Base-by-base conservation (phyloP, 2,888 invertebrate species). In the Adineta ricciae region DNA sequence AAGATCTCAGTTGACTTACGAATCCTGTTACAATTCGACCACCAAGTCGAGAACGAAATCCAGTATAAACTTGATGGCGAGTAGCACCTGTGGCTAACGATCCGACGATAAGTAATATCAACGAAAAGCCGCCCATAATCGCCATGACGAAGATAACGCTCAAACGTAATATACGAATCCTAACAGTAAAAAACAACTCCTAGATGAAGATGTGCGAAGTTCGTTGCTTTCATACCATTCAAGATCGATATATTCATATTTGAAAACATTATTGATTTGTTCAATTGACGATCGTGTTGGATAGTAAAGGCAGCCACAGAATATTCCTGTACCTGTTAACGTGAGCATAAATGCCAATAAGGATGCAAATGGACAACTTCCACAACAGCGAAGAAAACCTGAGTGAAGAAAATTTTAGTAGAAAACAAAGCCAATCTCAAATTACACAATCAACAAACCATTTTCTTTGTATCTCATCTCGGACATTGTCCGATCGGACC, bases 11-110 rank as follows among this genome's bases (percentile, higher is more conserved):
- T 21, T 36, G 38, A 78, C 4, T 38, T 78, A 78, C 78, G 78
- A 85, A 85, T 38, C 85, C 85, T 73, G 85, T 85, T 36, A 83
- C 84, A 50, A 86, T 84, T 49, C 83, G 54, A 32, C 86, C 86
- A 52, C 84, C 84, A 9, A 86, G 38, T 46, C 84, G 78, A 21
- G 86, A 86, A 38, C 84, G 36, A 56, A 86, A 86, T 38, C 86
- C 86, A 14, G 82, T 86, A 56, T 84, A 86, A 72, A 86, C 56
- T 72, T 83, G 84, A 54, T 84, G 36, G 19, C 86, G 78, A 38
- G 84, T 86, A 27, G 86, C 86, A 41, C 86, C 86, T 24, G 86
- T 86, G 9, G 86, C 84, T 52, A 86, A 72, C 11, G 84, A 83
- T 24, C 86, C 86, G 21, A 86, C 83, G 27, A 83, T 84, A 36